Conservation (phyloP, 1,140 invertebrate genomes). For the Drosophila guanche region DNA sequence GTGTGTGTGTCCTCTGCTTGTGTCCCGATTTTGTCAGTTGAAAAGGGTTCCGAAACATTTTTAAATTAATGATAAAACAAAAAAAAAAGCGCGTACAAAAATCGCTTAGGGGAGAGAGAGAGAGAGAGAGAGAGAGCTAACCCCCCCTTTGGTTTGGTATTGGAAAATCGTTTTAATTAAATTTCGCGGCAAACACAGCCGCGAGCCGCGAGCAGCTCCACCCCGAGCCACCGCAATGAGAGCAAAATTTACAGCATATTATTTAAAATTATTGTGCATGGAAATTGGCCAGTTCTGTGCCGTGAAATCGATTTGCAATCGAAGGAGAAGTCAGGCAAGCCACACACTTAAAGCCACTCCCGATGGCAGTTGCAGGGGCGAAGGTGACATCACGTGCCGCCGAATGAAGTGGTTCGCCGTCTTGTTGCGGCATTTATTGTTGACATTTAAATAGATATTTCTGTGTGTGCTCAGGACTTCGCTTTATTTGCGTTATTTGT, state of each 20-base stretch:
- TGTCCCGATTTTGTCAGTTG: slow-evolving; percentile 70
- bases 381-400: too few relatives aligned
- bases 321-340: too few relatives aligned
- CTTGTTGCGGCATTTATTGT: slow-evolving; percentile 46
- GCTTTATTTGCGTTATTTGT: too few relatives aligned
- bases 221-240: slow-evolving; percentile 22
- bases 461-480: too few relatives aligned
- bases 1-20: slow-evolving; percentile 6
- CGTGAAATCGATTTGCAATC: background rate
- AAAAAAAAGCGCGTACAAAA: slow-evolving; percentile 38
- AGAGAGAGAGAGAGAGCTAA: too few relatives aligned
- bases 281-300: too few relatives aligned
- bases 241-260: slow-evolving; percentile 26
- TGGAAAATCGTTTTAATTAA: slow-evolving; percentile 60
- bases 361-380: too few relatives aligned
- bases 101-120: slow-evolving; percentile 5
- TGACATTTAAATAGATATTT: slow-evolving; percentile 50
- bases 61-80: slow-evolving; percentile 76
- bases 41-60: slow-evolving; percentile 74
- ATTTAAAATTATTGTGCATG: slow-evolving; percentile 44
- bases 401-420: slow-evolving; percentile 39
- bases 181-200: slow-evolving; percentile 33
- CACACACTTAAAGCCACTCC: too few relatives aligned
- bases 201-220: background rate
- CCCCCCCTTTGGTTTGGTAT: slow-evolving; percentile 44